These are phyloP conservation scores for Nanorana parkeri DNA, from an alignment of 2,113 vertebrate species.

Conservation along the genomic window DNA sequence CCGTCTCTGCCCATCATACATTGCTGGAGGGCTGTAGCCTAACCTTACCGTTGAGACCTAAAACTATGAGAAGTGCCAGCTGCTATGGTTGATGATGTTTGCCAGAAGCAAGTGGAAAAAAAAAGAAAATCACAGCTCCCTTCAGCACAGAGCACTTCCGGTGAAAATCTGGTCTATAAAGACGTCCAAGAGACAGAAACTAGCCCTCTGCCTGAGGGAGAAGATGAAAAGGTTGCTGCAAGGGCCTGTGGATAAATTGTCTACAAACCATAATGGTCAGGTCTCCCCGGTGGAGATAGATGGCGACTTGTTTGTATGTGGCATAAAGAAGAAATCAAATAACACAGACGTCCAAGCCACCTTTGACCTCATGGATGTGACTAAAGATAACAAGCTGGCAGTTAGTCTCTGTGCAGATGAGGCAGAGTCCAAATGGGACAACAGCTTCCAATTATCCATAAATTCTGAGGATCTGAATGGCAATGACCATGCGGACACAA, in stretches of 20 bases:
- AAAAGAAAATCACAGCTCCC: slow-evolving; percentile 70
- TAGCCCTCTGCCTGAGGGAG: slow-evolving; percentile 64
- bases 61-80: slow-evolving; percentile 67
- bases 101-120: slow-evolving; percentile 75
- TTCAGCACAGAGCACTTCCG: slow-evolving; percentile 68
- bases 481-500: slow-evolving; percentile 59
- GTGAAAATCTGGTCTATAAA: slow-evolving; percentile 72
- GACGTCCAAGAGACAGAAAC: slow-evolving; percentile 70
- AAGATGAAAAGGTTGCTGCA: slow-evolving; percentile 82
- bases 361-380: slow-evolving; percentile 64
- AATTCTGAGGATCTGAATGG: slow-evolving; percentile 64
- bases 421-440: slow-evolving; percentile 76
- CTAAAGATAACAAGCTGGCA: slow-evolving; percentile 50
- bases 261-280: slow-evolving; percentile 64
- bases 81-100: slow-evolving; percentile 75
- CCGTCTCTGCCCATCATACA: slow-evolving; percentile 67
- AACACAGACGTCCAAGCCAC: slow-evolving; percentile 61
- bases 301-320: slow-evolving; percentile 72
- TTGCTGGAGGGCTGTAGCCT: slow-evolving; percentile 66
- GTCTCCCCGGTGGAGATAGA: slow-evolving; percentile 73
- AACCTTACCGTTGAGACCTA: slow-evolving; percentile 63
- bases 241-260: slow-evolving; percentile 71
- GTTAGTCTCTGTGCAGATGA: slow-evolving; percentile 63
- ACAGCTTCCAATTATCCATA: slow-evolving; percentile 62
- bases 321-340: slow-evolving; percentile 65